A percentile compares a stretch with the other conserved stretches of the same genome.
These are phyloP conservation scores for Cydia amplana DNA, from an alignment of 1,140 invertebrate species.

Conservation along the genomic window DNA sequence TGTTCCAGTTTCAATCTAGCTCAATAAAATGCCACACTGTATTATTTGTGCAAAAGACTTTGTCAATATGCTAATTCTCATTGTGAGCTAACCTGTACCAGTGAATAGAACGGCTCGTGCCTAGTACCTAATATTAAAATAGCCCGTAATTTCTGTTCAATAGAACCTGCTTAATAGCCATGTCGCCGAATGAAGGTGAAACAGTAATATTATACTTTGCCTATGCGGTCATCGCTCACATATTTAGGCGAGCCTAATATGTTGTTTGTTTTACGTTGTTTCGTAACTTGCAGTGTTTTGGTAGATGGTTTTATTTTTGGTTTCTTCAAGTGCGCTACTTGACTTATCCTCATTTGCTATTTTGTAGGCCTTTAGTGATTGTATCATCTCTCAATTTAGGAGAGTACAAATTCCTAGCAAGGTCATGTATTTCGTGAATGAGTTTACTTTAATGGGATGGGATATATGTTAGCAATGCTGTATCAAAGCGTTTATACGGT, in stretches of 20 bases:
- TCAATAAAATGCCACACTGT: constrained; percentile 16
- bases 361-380: constrained; percentile 34
- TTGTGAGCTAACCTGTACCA: constrained; percentile 14
- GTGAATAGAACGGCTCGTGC: constrained; percentile 5
- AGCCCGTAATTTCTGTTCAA: constrained; percentile 49
- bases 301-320: constrained; percentile 33
- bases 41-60: constrained; percentile 11
- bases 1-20: constrained; percentile 18
- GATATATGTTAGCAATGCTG: constrained; percentile 2
- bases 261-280: constrained; percentile 31
- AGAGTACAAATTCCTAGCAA: neutral
- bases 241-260: constrained; percentile 52
- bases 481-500: constrained; percentile 29
- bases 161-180: constrained; percentile 45
- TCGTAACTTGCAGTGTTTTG: constrained; percentile 38
- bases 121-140: constrained; percentile 41
- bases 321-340: constrained; percentile 22
- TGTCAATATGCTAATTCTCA: constrained; percentile 29
- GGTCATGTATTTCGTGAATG: constrained; percentile 27
- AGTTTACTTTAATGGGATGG: constrained; percentile 12
- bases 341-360: constrained; percentile 14
- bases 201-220: constrained; percentile 50
- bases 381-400: constrained; percentile 36
- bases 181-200: constrained; percentile 63
- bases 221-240: constrained; percentile 66